Conservation (phyloP, 1,140 invertebrate genomes). For the Microplitis mediator region DNA sequence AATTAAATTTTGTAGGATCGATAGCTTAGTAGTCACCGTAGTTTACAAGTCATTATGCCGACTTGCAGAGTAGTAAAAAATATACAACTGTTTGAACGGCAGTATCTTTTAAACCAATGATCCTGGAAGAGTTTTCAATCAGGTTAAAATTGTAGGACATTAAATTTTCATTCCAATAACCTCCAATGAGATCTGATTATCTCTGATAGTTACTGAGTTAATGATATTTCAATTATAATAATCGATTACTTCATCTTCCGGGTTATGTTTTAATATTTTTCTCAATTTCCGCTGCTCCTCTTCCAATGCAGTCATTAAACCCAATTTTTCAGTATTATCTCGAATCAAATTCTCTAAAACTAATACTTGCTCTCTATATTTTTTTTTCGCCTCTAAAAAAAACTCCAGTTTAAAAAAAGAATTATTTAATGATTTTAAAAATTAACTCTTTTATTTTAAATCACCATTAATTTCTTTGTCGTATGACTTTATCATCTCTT, state of each 20-base stretch:
- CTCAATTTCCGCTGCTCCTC: conserved; percentile 63
- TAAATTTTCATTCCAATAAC: too few species aligned
- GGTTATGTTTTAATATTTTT: conserved; percentile 47
- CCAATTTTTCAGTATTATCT: conserved; percentile 66
- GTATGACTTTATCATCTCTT: conserved; percentile 57
- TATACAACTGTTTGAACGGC: too few species aligned
- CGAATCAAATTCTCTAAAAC: conserved; percentile 58
- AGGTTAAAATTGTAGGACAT: too few species aligned
- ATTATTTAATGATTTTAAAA: conserved; percentile 37
- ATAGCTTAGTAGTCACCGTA: too few species aligned
- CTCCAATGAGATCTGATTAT: too few species aligned
- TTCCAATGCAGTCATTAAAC: conserved; percentile 63
- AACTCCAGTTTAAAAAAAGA: conserved; percentile 11
- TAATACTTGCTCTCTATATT: conserved; percentile 49
- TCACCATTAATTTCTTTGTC: conserved; percentile 53
- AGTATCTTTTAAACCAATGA: too few species aligned
- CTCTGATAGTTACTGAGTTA: too few species aligned
- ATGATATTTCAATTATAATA: too few species aligned
- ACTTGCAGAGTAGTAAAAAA: too few species aligned
- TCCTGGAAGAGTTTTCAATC: too few species aligned
- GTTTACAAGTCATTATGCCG: too few species aligned
- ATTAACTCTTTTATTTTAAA: conserved; percentile 11
- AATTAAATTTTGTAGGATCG: too few species aligned
- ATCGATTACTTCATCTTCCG: conserved; percentile 39
- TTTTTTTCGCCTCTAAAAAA: conserved; percentile 44